Percentiles rank a stretch among this genome's conserved stretches.
These are phyloP conservation scores for Tauraco erythrolophus DNA, from an alignment of 2,113 vertebrate species.

Conservation along the genomic window DNA sequence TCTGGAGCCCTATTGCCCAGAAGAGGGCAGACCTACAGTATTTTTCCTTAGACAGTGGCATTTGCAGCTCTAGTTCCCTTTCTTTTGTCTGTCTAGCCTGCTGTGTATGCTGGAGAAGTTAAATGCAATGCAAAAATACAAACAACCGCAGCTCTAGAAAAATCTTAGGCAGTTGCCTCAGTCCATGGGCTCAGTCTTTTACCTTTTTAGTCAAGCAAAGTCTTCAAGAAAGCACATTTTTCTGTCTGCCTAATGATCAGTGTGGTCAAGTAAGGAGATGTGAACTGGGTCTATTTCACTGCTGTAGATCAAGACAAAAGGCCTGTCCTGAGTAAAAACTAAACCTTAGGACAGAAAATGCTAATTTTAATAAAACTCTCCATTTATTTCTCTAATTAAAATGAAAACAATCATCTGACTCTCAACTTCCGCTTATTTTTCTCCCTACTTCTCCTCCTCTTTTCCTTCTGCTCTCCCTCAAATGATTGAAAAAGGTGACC, in stretches of 20 bases:
- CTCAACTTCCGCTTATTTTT: not conserved
- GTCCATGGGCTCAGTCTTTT: not conserved
- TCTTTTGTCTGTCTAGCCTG: not conserved
- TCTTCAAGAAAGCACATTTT: not conserved
- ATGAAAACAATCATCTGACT: not conserved
- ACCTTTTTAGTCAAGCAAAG: not conserved
- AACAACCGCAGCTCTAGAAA: not conserved
- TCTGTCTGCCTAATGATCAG: not conserved
- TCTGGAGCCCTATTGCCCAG: slow-evolving; percentile 73
- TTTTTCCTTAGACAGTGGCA: slow-evolving; percentile 1
- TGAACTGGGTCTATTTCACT: not conserved
- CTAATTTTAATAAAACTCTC: not conserved
- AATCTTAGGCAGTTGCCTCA: not conserved
- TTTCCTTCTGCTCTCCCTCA: not conserved
- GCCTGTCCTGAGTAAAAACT: rapidly evolving
- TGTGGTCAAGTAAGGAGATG: not conserved
- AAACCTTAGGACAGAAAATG: not conserved
- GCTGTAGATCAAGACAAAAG: not conserved
- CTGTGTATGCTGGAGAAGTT: not conserved
- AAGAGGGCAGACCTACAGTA: slow-evolving; percentile 89
- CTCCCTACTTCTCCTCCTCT: not conserved
- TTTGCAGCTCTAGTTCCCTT: not conserved
- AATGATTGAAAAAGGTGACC: not conserved
- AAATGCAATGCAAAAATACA: not conserved
- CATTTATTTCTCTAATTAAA: not conserved